Percentiles rank a stretch among this genome's conserved stretches.
Conservation (phyloP, 2,888 invertebrate genomes). For the Pandemis cinnamomeana region DNA sequence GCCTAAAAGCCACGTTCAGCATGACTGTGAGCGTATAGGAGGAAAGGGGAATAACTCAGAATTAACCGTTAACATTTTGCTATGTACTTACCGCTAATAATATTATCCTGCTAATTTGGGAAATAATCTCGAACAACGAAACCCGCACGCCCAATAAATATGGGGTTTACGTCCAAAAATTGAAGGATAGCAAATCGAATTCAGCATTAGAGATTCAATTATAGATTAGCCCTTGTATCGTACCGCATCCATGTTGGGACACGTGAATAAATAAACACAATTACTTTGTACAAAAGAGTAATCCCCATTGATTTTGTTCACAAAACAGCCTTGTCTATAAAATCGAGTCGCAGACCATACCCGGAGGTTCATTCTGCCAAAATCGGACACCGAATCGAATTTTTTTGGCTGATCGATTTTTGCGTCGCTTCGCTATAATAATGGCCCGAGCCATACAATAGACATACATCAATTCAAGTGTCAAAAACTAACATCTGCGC, state of each 20-base stretch:
- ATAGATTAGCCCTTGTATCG: slow-evolving; percentile 81
- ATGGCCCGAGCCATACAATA: slow-evolving; percentile 71
- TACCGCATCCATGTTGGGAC: slow-evolving; percentile 77
- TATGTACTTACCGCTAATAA: slow-evolving; percentile 9
- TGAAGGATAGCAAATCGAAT: slow-evolving; percentile 76
- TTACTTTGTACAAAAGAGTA: slow-evolving; percentile 78
- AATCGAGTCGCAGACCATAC: slow-evolving; percentile 65
- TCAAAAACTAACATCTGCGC: slow-evolving; percentile 85
- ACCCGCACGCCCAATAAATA: slow-evolving; percentile 52
- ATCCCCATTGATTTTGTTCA: slow-evolving; percentile 77
- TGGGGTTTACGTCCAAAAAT: slow-evolving; percentile 64
- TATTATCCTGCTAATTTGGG: slow-evolving; percentile 20
- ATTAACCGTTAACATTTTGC: not conserved
- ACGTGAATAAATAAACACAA: slow-evolving; percentile 85
- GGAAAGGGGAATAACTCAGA: no score
- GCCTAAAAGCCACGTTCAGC: no score
- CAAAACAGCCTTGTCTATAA: slow-evolving; percentile 65
- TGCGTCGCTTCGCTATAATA: slow-evolving; percentile 70
- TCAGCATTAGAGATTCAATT: slow-evolving; percentile 75
- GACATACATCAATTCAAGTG: slow-evolving; percentile 83
- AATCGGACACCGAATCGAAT: slow-evolving; percentile 69
- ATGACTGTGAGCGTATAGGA: no score
- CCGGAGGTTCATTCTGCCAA: slow-evolving; percentile 67
- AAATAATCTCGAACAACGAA: slow-evolving; percentile 44
- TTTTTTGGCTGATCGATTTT: slow-evolving; percentile 75